Percentiles rank a stretch among this genome's conserved stretches.
Conservation (phyloP, 2,797 vertebrate species). For the Falco columbarius region DNA sequence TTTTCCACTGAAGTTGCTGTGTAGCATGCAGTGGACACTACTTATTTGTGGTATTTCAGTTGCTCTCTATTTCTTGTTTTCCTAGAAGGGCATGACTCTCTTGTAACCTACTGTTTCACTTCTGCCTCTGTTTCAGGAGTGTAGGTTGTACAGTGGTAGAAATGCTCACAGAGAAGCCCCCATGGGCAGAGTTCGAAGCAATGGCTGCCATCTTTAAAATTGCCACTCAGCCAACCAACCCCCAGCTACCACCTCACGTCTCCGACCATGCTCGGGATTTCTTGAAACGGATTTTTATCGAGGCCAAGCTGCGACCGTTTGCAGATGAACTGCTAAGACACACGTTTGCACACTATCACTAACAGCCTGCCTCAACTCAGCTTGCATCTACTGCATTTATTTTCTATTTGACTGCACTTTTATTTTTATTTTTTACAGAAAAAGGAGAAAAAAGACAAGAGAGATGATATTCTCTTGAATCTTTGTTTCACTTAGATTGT, state of each 20-base stretch:
- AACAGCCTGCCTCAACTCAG: constrained; percentile 74
- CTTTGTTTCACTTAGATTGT: constrained; percentile 79
- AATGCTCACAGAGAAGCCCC: constrained; percentile 97
- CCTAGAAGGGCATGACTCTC: background rate
- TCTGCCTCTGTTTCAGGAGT: constrained; percentile 84
- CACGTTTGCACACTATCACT: constrained; percentile 94
- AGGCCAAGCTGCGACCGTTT: constrained; percentile 93
- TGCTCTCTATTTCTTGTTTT: background rate
- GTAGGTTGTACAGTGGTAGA: constrained; percentile 98
- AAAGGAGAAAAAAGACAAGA: constrained; percentile 77
- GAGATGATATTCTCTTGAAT: constrained; percentile 82
- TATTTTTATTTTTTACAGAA: constrained; percentile 82
- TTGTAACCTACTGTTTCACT: constrained; percentile 45
- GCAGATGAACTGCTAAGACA: constrained; percentile 96
- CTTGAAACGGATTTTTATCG: constrained; percentile 94
- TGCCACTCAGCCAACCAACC: constrained; percentile 97
- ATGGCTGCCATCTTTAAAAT: constrained; percentile 99
- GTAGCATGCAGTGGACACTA: background rate
- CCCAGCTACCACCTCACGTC: constrained; percentile 91
- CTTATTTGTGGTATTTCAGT: background rate
- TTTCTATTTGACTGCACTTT: constrained; percentile 85
- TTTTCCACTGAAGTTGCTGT: background rate
- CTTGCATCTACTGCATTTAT: constrained; percentile 86
- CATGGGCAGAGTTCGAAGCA: constrained; percentile 98
- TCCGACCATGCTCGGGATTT: constrained; percentile 96